phyloP scores from a whole-genome alignment of 1,140 invertebrate genomes.

The Dendroctonus valens region DNA sequence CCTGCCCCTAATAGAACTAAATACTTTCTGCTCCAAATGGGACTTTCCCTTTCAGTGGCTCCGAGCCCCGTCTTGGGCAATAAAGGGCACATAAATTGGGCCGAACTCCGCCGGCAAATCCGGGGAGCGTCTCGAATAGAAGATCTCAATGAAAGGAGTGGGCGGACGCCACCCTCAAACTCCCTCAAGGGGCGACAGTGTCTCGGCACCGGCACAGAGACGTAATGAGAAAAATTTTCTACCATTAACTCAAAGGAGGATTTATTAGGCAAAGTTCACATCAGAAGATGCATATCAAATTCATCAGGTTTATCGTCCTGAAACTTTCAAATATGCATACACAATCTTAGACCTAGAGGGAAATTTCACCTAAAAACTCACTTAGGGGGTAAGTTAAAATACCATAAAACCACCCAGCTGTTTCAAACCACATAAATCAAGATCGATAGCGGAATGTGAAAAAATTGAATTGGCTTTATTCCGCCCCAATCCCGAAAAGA shows the following conservation, averaged over 20 bases:
- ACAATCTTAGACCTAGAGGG: no score
- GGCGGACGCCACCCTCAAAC: constrained; percentile 9
- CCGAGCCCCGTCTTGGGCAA: constrained; percentile 20
- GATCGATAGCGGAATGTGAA: no score
- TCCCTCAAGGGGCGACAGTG: neutral
- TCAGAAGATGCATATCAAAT: no score
- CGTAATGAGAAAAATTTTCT: neutral
- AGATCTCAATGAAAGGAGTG: constrained; percentile 30
- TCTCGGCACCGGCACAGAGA: constrained; percentile 12
- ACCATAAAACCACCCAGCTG: no score
- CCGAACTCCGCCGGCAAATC: constrained; percentile 23
- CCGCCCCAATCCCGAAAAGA: neutral
- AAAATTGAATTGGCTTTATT: no score
- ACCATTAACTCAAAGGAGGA: no score
- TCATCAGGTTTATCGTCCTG: no score
- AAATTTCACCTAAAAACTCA: no score
- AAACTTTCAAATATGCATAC: no score
- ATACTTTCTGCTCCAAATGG: constrained; percentile 23
- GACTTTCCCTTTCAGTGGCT: constrained; percentile 22
- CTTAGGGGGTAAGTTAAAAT: no score
- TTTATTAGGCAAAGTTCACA: no score
- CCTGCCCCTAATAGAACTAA: constrained; percentile 21
- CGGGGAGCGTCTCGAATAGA: constrained; percentile 27
- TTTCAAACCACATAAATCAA: no score
- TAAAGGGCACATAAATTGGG: constrained; percentile 31